phyloP scores from a whole-genome alignment of 2,797 vertebrate species.

The Sciurus carolinensis region DNA sequence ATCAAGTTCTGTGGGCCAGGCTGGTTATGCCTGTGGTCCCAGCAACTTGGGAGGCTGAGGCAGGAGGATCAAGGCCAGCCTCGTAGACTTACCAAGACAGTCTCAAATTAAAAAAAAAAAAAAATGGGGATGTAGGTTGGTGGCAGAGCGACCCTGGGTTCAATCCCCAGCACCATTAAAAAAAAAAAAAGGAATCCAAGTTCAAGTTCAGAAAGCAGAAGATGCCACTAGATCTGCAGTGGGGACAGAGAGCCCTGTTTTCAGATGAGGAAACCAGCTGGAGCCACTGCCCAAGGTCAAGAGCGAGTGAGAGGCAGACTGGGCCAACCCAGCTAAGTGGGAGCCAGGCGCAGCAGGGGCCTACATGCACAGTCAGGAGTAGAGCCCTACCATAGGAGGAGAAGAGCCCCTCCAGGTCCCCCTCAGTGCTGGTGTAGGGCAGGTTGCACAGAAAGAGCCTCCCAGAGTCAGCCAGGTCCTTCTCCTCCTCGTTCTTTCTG shows the following conservation, averaged over 20 bases:
- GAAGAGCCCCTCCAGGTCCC: constrained; percentile 95
- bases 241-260: background rate
- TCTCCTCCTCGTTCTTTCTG: constrained; percentile 94
- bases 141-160: too few species aligned
- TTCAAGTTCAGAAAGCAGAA: rapidly evolving
- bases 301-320: rapidly evolving
- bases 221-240: rapidly evolving
- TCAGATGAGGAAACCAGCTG: background rate
- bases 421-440: constrained; percentile 96
- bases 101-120: too few species aligned
- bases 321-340: rapidly evolving
- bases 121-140: too few species aligned
- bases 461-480: constrained; percentile 96
- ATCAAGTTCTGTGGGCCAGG: too few species aligned
- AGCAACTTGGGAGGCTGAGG: too few species aligned
- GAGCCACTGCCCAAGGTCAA: rapidly evolving
- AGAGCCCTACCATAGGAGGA: constrained; percentile 91
- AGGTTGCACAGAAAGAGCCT: constrained; percentile 97
- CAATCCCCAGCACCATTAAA: too few species aligned
- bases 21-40: too few species aligned
- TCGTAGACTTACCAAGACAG: too few species aligned
- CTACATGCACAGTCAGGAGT: rapidly evolving
- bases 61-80: too few species aligned
- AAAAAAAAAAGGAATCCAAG: too few species aligned
- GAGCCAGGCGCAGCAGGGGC: background rate